Evolutionary conservation across 2,113 vertebrate genomes (phyloP), one percentile per base, ranked within the genome.

Genomic region (Saguinus imperator): DNA sequence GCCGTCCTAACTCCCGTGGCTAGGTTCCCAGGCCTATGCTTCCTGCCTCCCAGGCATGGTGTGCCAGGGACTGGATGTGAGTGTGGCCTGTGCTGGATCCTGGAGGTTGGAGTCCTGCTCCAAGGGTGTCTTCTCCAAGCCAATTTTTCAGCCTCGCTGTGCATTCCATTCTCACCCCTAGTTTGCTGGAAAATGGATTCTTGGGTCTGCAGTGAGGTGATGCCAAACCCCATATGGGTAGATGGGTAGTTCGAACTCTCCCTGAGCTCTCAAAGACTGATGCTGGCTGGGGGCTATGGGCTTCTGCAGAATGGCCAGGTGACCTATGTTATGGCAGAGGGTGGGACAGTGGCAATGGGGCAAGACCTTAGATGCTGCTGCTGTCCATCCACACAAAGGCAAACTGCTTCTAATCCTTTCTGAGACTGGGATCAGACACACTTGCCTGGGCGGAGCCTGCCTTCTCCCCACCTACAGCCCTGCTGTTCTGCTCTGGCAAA

Each of bases 311-410:
- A 5, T 1, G 27, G 4, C 8, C 13, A 2, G 48, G 16, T 17
- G 61, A 17, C 1, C 8, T 48, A 3, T 6, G 4, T 0, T 1
- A 0, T 0, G 89, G 11, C 6, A 57, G 45, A 66, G 58, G 5
- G n/a, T 0, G 3, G n/a, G n/a, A 40, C 29, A 13, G 3, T 7
- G 23, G 18, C 40, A 27, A 8, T 0, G 0, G 72, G 48, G n/a
- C 27, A 2, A 13, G 45, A n/a, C 6, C 45, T 32, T 32, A 10
- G 8, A 0, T 1, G 58, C 21, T 9, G 16, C 57, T 20, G 14
- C 0, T 20, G 18, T 68, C 61, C 48, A 8, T 17, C 37, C 18
- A 10, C 0, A 3, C 1, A 76, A 55, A 17, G 1, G n/a, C 4
- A 9, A 77, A 9, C 35, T 52, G 45, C 4, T 40, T 48, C 32